Evolutionary conservation across 2,888 invertebrate species (phyloP), one percentile per base, ranked within the genome.

Genomic region (Leptothorax acervorum): DNA sequence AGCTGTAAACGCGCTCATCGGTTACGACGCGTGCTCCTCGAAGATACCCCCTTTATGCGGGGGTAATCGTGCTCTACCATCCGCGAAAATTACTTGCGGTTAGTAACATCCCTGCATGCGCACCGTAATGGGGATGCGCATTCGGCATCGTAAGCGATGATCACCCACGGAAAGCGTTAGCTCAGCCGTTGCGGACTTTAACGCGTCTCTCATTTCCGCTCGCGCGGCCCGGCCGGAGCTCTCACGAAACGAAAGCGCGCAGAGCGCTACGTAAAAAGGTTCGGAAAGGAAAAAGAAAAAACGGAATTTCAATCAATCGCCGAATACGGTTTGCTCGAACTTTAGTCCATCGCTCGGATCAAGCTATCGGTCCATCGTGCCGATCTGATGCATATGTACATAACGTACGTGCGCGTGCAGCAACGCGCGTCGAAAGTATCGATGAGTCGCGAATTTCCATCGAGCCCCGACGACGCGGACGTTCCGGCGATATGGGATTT

Each of bases 71-170:
- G 76, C 12, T 4, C 6, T 5, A 31, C 48, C 76, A 55, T 55
- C 75, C 82, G 76, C 45, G 76, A 82, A 82, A 75, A 82, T 82
- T 65, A 66, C 53, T 82, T 76, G 82, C 45, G 82, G 55, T 82
- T 76, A 81, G n/a, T 12, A 76, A 57, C 53, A 55, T 55, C 63
- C 53, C 53, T 15, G 55, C 11, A 75, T 28, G n/a, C 42, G 23
- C 23, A 31, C 15, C 28, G 23, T 60, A 70, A 60, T 12, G 18
- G 42, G 45, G 45, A 71, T 60, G 60, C 60, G 60, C 71, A 79
- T 15, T 79, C 57, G 70, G 45, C 66, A 55, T 76, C 66, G 66
- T 76, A 76, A 65, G n/a, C 78, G 70, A 79, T 57, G 42, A 57
- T 79, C 57, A 48, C 31, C 31, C 42, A 79, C 39, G 23, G 45